Evolutionary conservation across 2,888 invertebrate species (phyloP).

Genomic region (Epirrita christyi): DNA sequence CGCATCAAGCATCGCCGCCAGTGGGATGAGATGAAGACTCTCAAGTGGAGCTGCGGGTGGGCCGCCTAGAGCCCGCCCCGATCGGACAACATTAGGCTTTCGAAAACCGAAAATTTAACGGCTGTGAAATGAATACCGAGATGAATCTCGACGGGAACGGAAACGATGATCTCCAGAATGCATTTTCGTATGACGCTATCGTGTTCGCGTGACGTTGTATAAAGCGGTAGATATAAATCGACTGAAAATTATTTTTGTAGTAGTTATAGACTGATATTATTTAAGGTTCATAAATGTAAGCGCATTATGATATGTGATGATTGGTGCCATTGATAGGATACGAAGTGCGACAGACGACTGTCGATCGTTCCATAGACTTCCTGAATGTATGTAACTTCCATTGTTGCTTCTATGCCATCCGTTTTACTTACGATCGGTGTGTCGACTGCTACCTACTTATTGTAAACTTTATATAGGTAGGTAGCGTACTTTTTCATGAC

Average conservation of each 20-base stretch:
- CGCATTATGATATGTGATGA: slow-evolving; percentile 83
- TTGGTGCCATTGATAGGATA: slow-evolving; percentile 84
- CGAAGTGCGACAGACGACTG: slow-evolving; percentile 69
- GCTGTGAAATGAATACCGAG: slow-evolving; percentile 61
- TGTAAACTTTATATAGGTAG: neutral
- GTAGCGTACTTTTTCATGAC: neutral
- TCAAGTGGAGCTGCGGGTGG: slow-evolving; percentile 89
- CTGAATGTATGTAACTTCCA: slow-evolving; percentile 75
- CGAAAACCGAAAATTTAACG: slow-evolving; percentile 50
- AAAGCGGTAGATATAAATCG: slow-evolving; percentile 77
- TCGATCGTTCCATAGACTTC: slow-evolving; percentile 65
- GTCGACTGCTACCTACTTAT: slow-evolving; percentile 3
- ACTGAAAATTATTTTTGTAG: slow-evolving; percentile 85
- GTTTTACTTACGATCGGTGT: slow-evolving; percentile 34
- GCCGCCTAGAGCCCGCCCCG: slow-evolving; percentile 49
- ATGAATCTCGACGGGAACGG: slow-evolving; percentile 52
- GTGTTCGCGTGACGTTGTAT: slow-evolving; percentile 64
- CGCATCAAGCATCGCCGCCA: slow-evolving; percentile 91
- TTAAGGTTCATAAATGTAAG: slow-evolving; percentile 72
- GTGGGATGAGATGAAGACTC: slow-evolving; percentile 93
- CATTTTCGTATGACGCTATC: slow-evolving; percentile 58
- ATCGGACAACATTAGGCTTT: slow-evolving; percentile 39
- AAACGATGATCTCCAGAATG: slow-evolving; percentile 72
- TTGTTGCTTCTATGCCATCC: slow-evolving; percentile 62
- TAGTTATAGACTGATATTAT: slow-evolving; percentile 83